Percentiles rank a stretch among this genome's conserved stretches.
Evolutionary conservation across 1,140 invertebrate genomes (phyloP).

Genomic region (Mycetomoellerius zeteki): DNA sequence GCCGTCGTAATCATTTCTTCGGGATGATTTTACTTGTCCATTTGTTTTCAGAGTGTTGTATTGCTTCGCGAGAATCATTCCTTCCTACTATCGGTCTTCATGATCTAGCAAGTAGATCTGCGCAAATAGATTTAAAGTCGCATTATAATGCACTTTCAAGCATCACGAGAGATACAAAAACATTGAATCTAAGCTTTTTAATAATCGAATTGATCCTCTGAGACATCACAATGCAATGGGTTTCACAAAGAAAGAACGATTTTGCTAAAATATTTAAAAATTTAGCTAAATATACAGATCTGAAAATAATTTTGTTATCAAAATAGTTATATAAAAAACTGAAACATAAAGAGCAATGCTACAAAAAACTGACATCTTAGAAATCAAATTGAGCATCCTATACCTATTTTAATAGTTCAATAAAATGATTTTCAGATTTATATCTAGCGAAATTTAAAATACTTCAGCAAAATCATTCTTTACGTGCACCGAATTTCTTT

Average conservation of each 20-base stretch:
- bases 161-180: constrained; percentile 64
- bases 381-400: too few relatives aligned
- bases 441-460: too few relatives aligned
- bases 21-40: constrained; percentile 47
- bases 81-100: constrained; percentile 17
- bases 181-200: constrained; percentile 23
- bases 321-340: too few relatives aligned
- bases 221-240: not conserved
- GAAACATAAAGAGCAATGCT: too few relatives aligned
- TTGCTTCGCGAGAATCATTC: constrained; percentile 57
- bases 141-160: constrained; percentile 62
- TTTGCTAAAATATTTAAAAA: too few relatives aligned
- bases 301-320: too few relatives aligned
- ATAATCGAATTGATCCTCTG: not conserved
- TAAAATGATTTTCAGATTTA: too few relatives aligned
- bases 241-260: too few relatives aligned
- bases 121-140: constrained; percentile 76
- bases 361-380: too few relatives aligned
- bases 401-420: too few relatives aligned
- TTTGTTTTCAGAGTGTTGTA: constrained; percentile 65
- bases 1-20: constrained; percentile 70
- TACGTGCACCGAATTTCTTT: not conserved
- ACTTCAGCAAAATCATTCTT: too few relatives aligned
- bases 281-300: too few relatives aligned
- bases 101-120: constrained; percentile 71